Conservation (phyloP, 2,113 vertebrate species). For the Rhinolophus sinicus region DNA sequence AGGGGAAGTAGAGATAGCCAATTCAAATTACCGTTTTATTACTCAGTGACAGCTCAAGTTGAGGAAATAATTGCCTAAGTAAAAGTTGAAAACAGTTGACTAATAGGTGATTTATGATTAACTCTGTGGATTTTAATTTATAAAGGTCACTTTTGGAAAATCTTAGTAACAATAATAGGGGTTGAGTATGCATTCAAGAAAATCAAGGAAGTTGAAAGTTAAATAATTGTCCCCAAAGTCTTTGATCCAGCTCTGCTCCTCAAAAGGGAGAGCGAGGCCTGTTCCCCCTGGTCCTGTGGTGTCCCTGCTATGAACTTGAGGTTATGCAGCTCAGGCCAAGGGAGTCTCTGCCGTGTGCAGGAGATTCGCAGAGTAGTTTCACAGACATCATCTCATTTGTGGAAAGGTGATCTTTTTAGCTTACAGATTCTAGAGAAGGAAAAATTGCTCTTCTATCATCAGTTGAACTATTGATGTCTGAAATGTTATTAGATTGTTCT, state of each 20-base stretch:
- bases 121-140: slow-evolving; percentile 19
- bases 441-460: background rate
- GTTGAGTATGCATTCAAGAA: background rate
- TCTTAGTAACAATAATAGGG: background rate
- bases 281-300: background rate
- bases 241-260: background rate
- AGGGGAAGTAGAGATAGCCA: background rate
- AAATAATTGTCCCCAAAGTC: background rate
- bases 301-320: background rate
- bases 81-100: background rate
- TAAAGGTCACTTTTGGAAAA: slow-evolving; percentile 35
- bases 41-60: background rate
- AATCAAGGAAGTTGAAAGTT: background rate
- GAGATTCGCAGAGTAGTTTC: background rate
- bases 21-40: background rate
- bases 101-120: background rate
- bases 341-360: background rate
- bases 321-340: background rate
- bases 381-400: background rate
- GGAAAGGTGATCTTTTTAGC: background rate
- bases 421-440: background rate
- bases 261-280: background rate
- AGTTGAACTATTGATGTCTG: background rate
- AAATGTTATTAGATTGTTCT: background rate
- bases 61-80: background rate